These are phyloP conservation scores for Manduca sexta DNA, from an alignment of 1,140 invertebrate genomes.

Conservation along the genomic window DNA sequence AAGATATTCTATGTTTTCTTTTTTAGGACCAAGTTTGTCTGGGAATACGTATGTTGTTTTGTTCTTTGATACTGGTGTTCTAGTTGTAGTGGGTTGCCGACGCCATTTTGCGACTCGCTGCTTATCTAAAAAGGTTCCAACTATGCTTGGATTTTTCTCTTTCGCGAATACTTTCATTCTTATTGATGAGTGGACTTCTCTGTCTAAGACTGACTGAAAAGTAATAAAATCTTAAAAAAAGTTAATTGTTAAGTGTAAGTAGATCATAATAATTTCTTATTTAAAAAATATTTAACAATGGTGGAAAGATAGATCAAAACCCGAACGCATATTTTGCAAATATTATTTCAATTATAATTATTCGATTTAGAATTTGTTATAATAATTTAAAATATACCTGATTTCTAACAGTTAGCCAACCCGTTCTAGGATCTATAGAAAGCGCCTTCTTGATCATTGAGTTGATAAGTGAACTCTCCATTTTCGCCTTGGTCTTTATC, in stretches of 20 bases:
- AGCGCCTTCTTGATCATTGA: conserved; percentile 82
- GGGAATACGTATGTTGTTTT: conserved; percentile 70
- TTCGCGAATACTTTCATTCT: conserved; percentile 83
- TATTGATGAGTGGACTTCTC: conserved; percentile 81
- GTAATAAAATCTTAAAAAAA: not conserved
- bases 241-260: no score
- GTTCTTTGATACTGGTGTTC: conserved; percentile 31
- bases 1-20: conserved; percentile 58
- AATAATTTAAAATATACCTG: conserved; percentile 41
- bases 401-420: conserved; percentile 89
- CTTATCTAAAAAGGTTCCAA: conserved; percentile 57
- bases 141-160: conserved; percentile 80
- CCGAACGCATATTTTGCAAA: no score
- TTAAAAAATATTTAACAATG: no score
- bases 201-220: conserved; percentile 81
- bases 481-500: conserved; percentile 90
- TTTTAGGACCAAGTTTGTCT: conserved; percentile 57
- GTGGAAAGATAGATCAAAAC: no score
- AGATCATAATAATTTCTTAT: not conserved
- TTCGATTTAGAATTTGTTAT: no score
- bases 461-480: conserved; percentile 85
- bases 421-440: conserved; percentile 85
- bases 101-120: conserved; percentile 56
- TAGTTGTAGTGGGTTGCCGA: conserved; percentile 29
- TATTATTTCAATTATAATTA: no score